Conservation (phyloP, 2,797 vertebrate species). For the Pangasius djambal region DNA sequence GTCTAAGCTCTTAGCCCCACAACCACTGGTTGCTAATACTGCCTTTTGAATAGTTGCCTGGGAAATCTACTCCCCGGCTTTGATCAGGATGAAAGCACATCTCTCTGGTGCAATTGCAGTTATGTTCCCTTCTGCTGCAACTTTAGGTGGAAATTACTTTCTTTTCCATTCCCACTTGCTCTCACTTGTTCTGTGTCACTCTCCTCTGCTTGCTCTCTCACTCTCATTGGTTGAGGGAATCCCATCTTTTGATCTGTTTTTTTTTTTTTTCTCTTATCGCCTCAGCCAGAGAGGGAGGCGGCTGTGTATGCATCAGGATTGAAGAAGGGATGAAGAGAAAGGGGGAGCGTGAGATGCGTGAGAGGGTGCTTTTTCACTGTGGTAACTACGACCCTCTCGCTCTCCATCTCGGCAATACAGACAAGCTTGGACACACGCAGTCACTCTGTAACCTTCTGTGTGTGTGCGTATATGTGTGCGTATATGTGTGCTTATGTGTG, state of each 20-base stretch:
- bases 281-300: constrained; percentile 45
- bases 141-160: constrained; percentile 50
- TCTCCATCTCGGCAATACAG: constrained; percentile 28
- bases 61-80: constrained; percentile 55
- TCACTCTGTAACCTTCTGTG: constrained; percentile 26
- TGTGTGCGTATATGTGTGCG: constrained; percentile 16
- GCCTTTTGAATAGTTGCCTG: constrained; percentile 58
- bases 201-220: constrained; percentile 26
- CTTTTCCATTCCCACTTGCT: constrained; percentile 42
- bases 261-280: constrained; percentile 48
- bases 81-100: constrained; percentile 50
- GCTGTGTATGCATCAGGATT: constrained; percentile 46
- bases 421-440: constrained; percentile 27
- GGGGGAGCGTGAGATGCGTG: constrained; percentile 44
- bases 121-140: constrained; percentile 44
- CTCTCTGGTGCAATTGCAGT: constrained; percentile 50
- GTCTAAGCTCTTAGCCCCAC: constrained; percentile 45
- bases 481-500: not conserved
- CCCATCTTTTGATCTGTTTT: constrained; percentile 48
- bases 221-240: constrained; percentile 49
- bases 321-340: constrained; percentile 49
- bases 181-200: constrained; percentile 28
- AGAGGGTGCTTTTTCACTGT: constrained; percentile 42
- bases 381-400: constrained; percentile 48
- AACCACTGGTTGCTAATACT: constrained; percentile 47